phyloP scores from a whole-genome alignment of 2,113 vertebrate species.

The Synchiropus splendidus region DNA sequence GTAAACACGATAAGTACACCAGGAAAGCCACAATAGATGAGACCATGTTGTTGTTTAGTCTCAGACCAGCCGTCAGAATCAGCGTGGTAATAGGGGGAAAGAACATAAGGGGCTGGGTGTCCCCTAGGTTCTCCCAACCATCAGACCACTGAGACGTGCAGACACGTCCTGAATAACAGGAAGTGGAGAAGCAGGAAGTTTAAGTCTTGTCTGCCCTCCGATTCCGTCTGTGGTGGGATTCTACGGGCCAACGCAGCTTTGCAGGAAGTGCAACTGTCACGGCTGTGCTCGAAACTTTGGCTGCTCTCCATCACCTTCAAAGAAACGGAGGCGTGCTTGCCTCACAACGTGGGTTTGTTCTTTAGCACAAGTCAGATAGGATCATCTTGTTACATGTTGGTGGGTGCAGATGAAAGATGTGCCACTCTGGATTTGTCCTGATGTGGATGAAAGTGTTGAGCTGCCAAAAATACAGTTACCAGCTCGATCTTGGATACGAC shows the following conservation, averaged over 20 bases:
- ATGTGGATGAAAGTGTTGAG: too few species aligned
- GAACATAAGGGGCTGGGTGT: slow-evolving; percentile 58
- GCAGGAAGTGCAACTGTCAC: slow-evolving; percentile 61
- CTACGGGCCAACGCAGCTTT: slow-evolving; percentile 24
- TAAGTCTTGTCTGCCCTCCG: slow-evolving; percentile 54
- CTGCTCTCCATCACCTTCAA: slow-evolving; percentile 34
- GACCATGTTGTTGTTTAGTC: slow-evolving; percentile 68
- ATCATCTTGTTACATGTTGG: neutral
- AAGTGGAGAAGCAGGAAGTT: slow-evolving; percentile 68
- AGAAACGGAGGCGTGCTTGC: slow-evolving; percentile 6
- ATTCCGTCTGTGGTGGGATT: slow-evolving; percentile 50
- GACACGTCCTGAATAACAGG: slow-evolving; percentile 65
- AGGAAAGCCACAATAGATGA: slow-evolving; percentile 48
- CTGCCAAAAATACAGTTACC: too few species aligned
- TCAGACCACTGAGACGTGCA: slow-evolving; percentile 46
- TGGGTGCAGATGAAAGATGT: too few species aligned
- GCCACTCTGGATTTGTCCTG: too few species aligned
- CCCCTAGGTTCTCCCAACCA: slow-evolving; percentile 50
- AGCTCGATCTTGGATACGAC: too few species aligned
- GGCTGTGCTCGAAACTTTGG: slow-evolving; percentile 47
- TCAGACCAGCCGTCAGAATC: slow-evolving; percentile 45
- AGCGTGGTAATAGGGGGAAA: slow-evolving; percentile 56
- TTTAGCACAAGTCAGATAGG: slow-evolving; percentile 1
- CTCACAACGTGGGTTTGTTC: neutral
- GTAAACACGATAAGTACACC: slow-evolving; percentile 46